Evolutionary conservation across 1,140 invertebrate species (phyloP).

Genomic region (Cyclina sinensis): DNA sequence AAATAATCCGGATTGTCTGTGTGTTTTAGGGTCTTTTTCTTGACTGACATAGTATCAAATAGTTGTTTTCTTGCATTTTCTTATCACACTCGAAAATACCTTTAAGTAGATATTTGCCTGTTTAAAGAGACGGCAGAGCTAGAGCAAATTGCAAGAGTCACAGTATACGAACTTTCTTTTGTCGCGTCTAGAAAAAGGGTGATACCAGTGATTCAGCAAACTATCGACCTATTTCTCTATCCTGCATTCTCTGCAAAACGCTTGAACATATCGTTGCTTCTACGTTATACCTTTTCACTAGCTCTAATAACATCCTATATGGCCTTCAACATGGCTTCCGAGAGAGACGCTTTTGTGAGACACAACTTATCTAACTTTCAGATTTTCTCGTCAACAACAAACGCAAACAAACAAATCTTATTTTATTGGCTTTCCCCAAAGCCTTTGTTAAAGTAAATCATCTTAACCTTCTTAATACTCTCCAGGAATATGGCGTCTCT

Average conservation of each 20-base stretch:
- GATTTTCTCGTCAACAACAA: conserved; percentile 32
- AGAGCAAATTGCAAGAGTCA: too few species aligned
- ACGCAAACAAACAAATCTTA: conserved; percentile 47
- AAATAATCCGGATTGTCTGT: too few species aligned
- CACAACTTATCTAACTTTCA: conserved; percentile 52
- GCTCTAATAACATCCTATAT: conserved; percentile 63
- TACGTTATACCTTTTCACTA: conserved; percentile 31
- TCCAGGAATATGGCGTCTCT: conserved; percentile 47
- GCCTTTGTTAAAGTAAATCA: conserved; percentile 69
- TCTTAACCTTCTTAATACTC: conserved; percentile 46
- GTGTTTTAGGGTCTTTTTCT: too few species aligned
- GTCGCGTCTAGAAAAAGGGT: conserved; percentile 68
- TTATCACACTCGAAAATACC: too few species aligned
- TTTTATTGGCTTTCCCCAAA: conserved; percentile 64
- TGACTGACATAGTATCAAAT: too few species aligned
- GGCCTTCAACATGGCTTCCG: conserved; percentile 63
- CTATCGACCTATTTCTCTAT: conserved; percentile 50
- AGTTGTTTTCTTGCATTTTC: too few species aligned
- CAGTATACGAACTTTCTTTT: too few species aligned
- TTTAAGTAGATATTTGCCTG: too few species aligned
- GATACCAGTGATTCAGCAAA: conserved; percentile 40
- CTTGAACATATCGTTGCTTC: conserved; percentile 61
- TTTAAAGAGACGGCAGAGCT: too few species aligned
- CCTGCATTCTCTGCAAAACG: conserved; percentile 45
- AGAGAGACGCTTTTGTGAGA: conserved; percentile 51